Evolutionary conservation across 2,113 vertebrate genomes (phyloP).

Genomic region (Hemibagrus wyckioides): DNA sequence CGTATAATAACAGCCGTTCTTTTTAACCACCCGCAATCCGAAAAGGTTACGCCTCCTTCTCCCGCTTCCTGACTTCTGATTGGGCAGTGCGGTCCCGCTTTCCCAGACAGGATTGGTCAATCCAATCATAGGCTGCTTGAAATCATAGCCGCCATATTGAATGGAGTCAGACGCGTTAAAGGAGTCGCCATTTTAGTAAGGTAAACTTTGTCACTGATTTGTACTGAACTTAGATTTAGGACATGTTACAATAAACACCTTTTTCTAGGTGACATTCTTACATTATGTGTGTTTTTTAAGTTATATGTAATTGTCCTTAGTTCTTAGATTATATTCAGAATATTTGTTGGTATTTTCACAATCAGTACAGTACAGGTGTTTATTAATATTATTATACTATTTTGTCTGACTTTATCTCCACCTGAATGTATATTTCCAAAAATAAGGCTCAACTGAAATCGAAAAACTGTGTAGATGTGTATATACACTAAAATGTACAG

Average conservation of each 20-base stretch:
- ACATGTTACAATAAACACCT: not conserved
- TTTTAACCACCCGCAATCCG: constrained; percentile 4
- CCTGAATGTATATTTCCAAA: no score
- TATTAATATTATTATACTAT: no score
- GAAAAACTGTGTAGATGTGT: not conserved
- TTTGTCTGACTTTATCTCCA: no score
- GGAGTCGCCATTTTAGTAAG: constrained; percentile 10
- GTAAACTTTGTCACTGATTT: not conserved
- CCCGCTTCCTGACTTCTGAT: not conserved
- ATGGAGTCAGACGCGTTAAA: not conserved
- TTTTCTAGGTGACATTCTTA: not conserved
- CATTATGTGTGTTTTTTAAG: not conserved
- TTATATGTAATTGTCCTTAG: not conserved
- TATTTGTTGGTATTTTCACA: not conserved
- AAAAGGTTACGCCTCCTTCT: not conserved
- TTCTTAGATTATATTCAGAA: not conserved
- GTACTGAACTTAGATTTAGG: not conserved
- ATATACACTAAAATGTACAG: not conserved
- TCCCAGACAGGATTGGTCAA: not conserved
- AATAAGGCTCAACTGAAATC: no score
- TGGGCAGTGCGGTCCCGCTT: constrained; percentile 4
- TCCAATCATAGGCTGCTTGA: not conserved
- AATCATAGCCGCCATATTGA: not conserved
- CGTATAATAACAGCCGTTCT: not conserved
- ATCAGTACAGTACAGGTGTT: no score